A percentile compares a stretch with the other conserved stretches of the same genome.
Evolutionary conservation across 2,888 invertebrate genomes (phyloP).

Genomic region (Dryadula phaetusa): DNA sequence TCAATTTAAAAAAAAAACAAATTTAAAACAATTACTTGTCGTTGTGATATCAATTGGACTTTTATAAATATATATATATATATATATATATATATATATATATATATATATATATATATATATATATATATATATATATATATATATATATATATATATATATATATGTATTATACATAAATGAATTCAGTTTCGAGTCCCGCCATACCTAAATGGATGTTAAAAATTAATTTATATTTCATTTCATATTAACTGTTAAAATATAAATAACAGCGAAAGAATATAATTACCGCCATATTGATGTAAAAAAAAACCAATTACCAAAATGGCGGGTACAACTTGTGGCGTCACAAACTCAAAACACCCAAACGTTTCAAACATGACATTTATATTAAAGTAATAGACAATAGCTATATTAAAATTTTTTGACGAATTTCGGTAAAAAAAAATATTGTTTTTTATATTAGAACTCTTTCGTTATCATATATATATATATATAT

Average conservation of each 20-base stretch:
- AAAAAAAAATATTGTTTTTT: neutral
- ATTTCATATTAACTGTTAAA: too few species aligned
- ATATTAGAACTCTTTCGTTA: neutral
- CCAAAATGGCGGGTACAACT: neutral
- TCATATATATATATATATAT: neutral
- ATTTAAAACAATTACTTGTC: neutral
- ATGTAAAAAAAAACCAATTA: too few species aligned
- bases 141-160: slow-evolving; percentile 1
- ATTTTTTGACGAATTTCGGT: too few species aligned
- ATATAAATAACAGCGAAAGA: neutral
- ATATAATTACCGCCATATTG: neutral
- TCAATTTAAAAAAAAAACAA: neutral
- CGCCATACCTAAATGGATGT: too few species aligned
- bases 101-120: neutral
- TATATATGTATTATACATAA: too few species aligned
- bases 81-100: slow-evolving; percentile 1
- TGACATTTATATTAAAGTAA: too few species aligned
- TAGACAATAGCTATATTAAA: too few species aligned
- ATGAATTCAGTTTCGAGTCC: too few species aligned
- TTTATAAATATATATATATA: neutral
- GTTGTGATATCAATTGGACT: neutral
- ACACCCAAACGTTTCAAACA: neutral
- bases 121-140: neutral
- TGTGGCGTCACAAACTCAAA: neutral
- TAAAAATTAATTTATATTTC: too few species aligned